These are phyloP conservation scores for Catharus minimus DNA, from an alignment of 2,113 vertebrate genomes.

Conservation along the genomic window DNA sequence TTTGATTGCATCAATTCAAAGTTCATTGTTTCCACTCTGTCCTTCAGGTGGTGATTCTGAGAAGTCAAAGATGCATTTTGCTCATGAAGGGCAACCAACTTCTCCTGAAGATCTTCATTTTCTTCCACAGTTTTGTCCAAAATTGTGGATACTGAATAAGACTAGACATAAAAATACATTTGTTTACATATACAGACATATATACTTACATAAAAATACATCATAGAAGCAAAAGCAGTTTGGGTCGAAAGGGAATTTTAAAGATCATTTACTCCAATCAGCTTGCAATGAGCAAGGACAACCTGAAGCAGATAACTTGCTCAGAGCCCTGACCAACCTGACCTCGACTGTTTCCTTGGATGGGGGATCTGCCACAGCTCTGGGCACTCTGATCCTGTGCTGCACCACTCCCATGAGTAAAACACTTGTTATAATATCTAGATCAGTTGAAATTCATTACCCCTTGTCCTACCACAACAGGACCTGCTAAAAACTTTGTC, in stretches of 20 bases:
- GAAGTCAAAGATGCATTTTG: slow-evolving; percentile 82
- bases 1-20: slow-evolving; percentile 77
- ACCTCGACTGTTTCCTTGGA: background rate
- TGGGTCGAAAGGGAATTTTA: background rate
- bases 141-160: background rate
- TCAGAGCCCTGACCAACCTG: too few relatives aligned
- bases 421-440: too few relatives aligned
- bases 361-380: too few relatives aligned
- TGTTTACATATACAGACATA: background rate
- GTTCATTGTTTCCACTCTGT: slow-evolving; percentile 78
- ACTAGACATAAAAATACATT: slow-evolving; percentile 43
- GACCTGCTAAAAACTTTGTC: background rate
- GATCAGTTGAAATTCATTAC: background rate
- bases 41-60: slow-evolving; percentile 81
- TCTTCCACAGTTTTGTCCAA: slow-evolving; percentile 64
- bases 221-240: background rate
- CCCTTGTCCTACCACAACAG: background rate
- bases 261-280: background rate
- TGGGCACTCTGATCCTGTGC: background rate
- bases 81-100: slow-evolving; percentile 75
- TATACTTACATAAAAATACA: fast-evolving
- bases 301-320: background rate
- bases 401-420: background rate
- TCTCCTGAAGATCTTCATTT: slow-evolving; percentile 73
- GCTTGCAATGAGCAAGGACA: background rate